phyloP scores from a whole-genome alignment of 2,888 invertebrate genomes.

The Siphonodentalium dalli region DNA sequence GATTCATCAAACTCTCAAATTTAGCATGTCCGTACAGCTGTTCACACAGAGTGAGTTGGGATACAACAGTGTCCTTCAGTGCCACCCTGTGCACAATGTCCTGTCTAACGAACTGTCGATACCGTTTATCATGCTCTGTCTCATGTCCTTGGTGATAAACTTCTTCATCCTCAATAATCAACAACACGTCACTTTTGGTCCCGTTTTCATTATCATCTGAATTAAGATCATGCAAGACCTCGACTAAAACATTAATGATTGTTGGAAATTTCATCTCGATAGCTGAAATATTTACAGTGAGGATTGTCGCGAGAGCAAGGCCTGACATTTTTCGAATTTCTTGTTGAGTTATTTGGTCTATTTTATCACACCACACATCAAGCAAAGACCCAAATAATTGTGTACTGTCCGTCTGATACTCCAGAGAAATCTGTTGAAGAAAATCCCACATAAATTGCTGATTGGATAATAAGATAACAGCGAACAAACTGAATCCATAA shows the following conservation, averaged over 20 bases:
- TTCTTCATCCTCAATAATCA: slow-evolving; percentile 41
- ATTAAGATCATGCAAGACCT: slow-evolving; percentile 62
- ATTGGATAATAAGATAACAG: slow-evolving; percentile 74
- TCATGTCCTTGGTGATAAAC: slow-evolving; percentile 70
- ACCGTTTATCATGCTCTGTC: slow-evolving; percentile 78
- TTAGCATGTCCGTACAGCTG: slow-evolving; percentile 78
- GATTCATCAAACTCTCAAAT: slow-evolving; percentile 78
- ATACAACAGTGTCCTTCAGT: slow-evolving; percentile 67
- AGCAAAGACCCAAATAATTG: slow-evolving; percentile 63
- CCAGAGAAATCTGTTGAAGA: slow-evolving; percentile 49
- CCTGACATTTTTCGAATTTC: slow-evolving; percentile 85
- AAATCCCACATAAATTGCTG: slow-evolving; percentile 57
- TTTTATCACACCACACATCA: slow-evolving; percentile 80
- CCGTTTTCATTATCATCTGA: too few species aligned
- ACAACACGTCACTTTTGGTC: too few species aligned
- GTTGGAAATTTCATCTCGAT: slow-evolving; percentile 52
- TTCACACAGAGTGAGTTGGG: slow-evolving; percentile 75
- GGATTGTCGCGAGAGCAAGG: slow-evolving; percentile 68
- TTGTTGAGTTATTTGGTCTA: slow-evolving; percentile 79
- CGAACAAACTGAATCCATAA: slow-evolving; percentile 79
- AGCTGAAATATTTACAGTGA: slow-evolving; percentile 53
- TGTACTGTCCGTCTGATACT: slow-evolving; percentile 46
- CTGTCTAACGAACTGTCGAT: slow-evolving; percentile 71
- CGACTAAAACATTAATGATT: slow-evolving; percentile 56
- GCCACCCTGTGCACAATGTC: slow-evolving; percentile 85